These are phyloP conservation scores for Cryptoblepharus egeriae DNA, from an alignment of 2,797 vertebrate genomes.

Conservation along the genomic window DNA sequence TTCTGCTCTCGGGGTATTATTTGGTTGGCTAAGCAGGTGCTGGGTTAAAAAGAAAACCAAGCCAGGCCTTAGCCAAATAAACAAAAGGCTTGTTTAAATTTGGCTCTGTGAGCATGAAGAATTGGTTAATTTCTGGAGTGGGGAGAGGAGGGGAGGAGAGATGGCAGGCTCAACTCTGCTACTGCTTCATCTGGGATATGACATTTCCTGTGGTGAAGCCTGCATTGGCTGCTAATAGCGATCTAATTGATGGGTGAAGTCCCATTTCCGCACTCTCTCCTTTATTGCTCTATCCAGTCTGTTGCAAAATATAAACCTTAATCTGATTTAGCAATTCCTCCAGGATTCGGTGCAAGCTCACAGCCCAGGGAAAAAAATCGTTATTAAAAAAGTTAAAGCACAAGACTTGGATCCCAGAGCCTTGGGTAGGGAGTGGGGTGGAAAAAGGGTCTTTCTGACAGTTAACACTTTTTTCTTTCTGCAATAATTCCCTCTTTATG, in stretches of 20 bases:
- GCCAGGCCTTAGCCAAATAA: slow-evolving; percentile 44
- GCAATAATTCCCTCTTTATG: slow-evolving; percentile 61
- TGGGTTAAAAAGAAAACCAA: slow-evolving; percentile 9
- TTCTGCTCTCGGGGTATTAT: slow-evolving; percentile 38
- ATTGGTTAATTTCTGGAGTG: slow-evolving; percentile 86
- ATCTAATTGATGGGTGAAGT: slow-evolving; percentile 99
- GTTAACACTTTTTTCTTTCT: slow-evolving; percentile 75
- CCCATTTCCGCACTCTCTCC: slow-evolving; percentile 96
- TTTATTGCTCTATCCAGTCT: slow-evolving; percentile 99
- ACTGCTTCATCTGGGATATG: slow-evolving; percentile 80
- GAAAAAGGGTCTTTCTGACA: slow-evolving; percentile 51
- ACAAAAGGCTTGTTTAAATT: slow-evolving; percentile 78
- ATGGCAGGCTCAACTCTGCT: slow-evolving; percentile 69
- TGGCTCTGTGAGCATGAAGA: slow-evolving; percentile 86
- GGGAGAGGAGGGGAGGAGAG: neutral
- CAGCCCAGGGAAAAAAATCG: slow-evolving; percentile 88
- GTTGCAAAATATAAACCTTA: slow-evolving; percentile 98
- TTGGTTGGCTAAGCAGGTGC: slow-evolving; percentile 74
- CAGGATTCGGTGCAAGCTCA: slow-evolving; percentile 93
- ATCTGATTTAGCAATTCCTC: slow-evolving; percentile 98
- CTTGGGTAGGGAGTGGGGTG: neutral
- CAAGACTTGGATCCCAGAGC: slow-evolving; percentile 81
- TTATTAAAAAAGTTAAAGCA: slow-evolving; percentile 99
- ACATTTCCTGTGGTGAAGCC: slow-evolving; percentile 97
- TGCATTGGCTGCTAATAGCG: slow-evolving; percentile 98